Base-by-base conservation (phyloP, 2,797 vertebrate genomes). In the Alfaro cultratus region DNA sequence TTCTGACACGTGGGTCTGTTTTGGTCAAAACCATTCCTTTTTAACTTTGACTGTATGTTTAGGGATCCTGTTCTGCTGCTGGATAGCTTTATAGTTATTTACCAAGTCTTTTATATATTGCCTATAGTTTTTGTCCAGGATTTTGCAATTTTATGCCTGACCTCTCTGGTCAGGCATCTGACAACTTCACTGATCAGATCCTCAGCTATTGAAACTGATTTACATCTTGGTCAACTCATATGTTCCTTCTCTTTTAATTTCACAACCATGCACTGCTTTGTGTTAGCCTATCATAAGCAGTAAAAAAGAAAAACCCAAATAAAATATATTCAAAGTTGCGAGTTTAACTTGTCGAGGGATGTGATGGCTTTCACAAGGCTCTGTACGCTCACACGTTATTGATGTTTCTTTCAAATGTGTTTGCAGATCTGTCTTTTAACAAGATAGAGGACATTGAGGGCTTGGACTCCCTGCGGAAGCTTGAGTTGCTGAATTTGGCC, bases 401-500 rank as follows among this genome's bases (percentile, higher is more conserved):
- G 9, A 43, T n/a, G 39, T 23, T 70, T 70, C 23, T 70, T 81
- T 53, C 31, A 0, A 75, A 74, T 79, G 6, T 75, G 39, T 81
- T 80, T 86, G 82, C 80, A 99, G 99, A 99, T 92, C 89, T 99
- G 82, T 99, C 98, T 6, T 99, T 97, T 89, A 99, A 99, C 93
- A 94, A 95, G 3, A 99, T 99, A 0, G 93, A 97, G 90, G 88
- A 94, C 84, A 98, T 99, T 0, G 96, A 97, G 80, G 97, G 98
- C 12, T 90, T 99, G 89, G 93, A 96, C 57, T 86, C 93, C 5
- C 94, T 99, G 34, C 89, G 88, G 78, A 98, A 97, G 80, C 95
- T 99, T 76, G 94, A 99, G 88, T 91, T 97, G 80, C 92, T 99
- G 80, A 97, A 96, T 86, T 93, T 99, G 83, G 97, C 92, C 90